These are phyloP conservation scores for Pseudoatta argentina DNA, from an alignment of 1,140 invertebrate genomes.

Conservation along the genomic window DNA sequence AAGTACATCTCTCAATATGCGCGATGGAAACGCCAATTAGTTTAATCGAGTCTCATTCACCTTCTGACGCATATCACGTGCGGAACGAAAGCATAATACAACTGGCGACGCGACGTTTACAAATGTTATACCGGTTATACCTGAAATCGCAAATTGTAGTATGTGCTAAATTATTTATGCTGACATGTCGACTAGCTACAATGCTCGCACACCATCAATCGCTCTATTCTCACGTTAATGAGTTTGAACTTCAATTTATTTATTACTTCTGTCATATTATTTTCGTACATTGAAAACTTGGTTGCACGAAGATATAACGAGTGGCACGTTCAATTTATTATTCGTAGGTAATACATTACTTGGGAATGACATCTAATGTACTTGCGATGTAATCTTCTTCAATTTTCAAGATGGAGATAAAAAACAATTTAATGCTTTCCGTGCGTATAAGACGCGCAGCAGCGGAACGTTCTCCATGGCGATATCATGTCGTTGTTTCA, in stretches of 20 bases:
- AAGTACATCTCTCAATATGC: constrained; percentile 25
- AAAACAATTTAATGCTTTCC: neutral
- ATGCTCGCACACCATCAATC: constrained; percentile 2
- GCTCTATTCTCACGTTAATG: neutral
- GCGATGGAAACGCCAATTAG: constrained; percentile 54
- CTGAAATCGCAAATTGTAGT: constrained; percentile 24
- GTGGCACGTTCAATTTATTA: neutral
- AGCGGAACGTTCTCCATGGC: neutral
- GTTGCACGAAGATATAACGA: neutral
- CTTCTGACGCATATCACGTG: constrained; percentile 51
- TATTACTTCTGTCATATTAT: neutral
- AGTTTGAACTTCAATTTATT: neutral
- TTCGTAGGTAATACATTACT: constrained; percentile 14
- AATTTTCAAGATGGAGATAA: neutral
- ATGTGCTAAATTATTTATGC: constrained; percentile 46
- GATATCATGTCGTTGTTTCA: constrained; percentile 24
- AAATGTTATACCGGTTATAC: constrained; percentile 17
- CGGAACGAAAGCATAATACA: constrained; percentile 45
- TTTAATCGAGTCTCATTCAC: constrained; percentile 57
- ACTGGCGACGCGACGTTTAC: constrained; percentile 34
- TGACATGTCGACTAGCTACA: neutral
- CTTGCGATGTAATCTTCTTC: neutral
- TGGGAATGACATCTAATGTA: neutral
- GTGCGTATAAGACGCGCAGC: neutral
- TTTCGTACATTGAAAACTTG: neutral